Conservation (phyloP, 2,797 vertebrate species). For the Cheracebus regulus region DNA sequence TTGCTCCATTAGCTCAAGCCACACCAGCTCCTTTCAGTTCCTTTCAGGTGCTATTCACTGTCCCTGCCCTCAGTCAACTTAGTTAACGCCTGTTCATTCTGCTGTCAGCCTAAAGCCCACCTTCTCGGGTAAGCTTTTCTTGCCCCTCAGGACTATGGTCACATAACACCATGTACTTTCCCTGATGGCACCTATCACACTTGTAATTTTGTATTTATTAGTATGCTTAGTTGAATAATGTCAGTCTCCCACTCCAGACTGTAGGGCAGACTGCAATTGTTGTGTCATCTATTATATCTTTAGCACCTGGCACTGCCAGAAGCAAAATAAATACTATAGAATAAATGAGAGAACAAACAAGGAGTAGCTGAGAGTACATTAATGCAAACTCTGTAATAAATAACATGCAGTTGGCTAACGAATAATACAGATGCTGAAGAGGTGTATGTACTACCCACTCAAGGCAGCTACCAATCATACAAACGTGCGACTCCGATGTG, state of each 20-base stretch:
- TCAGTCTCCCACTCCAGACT: neutral
- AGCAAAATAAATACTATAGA: neutral
- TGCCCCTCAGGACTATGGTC: neutral
- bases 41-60: neutral
- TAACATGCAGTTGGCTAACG: neutral
- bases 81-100: neutral
- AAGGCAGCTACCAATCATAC: neutral
- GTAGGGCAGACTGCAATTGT: neutral
- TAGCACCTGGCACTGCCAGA: slow-evolving; percentile 26
- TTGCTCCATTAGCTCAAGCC: neutral
- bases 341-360: slow-evolving; percentile 43
- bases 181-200: neutral
- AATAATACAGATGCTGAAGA: neutral
- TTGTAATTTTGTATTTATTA: neutral
- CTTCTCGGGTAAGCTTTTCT: neutral
- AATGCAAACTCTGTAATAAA: neutral
- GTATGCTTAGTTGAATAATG: neutral
- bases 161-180: neutral
- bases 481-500: neutral
- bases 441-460: rapidly evolving
- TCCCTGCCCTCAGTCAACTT: rapidly evolving
- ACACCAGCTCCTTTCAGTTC: neutral
- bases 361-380: slow-evolving; percentile 2
- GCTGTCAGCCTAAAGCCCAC: neutral
- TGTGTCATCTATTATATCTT: neutral